Evolutionary conservation across 2,113 vertebrate species (phyloP), one percentile per base, ranked within the genome.

Genomic region (Neopipo cinnamomea): DNA sequence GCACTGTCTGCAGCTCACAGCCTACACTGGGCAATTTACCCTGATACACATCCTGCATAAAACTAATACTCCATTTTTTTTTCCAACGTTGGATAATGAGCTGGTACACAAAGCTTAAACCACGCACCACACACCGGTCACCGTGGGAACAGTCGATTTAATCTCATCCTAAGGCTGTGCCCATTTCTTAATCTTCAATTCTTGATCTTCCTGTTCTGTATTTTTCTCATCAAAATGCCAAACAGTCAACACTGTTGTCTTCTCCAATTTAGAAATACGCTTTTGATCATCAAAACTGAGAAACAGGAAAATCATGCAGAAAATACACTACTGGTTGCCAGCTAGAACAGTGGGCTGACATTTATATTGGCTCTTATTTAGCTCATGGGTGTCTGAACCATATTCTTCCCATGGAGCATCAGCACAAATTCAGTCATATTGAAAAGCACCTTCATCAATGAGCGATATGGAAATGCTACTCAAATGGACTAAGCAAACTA

Each of bases 1-100:
- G 46, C 53, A 73, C 82, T 71, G 50, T 85, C 59, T 93, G 62
- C 84, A 96, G 79, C 82, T 91, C 86, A 55, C 53, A 88, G 63
- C 37, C 71, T 83, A 58, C 50, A 75, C 35, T 4, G 55, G 87
- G 66, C 84, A 97, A 93, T 96, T 96, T 74, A 82, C 15, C 5
- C 33, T 28, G 42, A 84, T 93, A 63, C 3, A 50, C 52, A 58
- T 91, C 88, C 79, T 88, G 65, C 77, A 84, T 82, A 92, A 91
- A 93, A 66, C 52, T 27, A 61, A n/a, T 67, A 50, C 73, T 90
- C 50, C 47, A 47, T 88, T 94, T 80, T 59, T 41, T 73, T 46
- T 73, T 76, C 77, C 79, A 96, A 65, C 84, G 20, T 0, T 25
- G 18, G 44, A 12, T 84, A 85, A 96, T 71, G 63, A 89, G 76